Percentiles rank a stretch among this genome's conserved stretches.
Conservation (phyloP, 2,113 vertebrate genomes). For the Sceloporus undulatus region DNA sequence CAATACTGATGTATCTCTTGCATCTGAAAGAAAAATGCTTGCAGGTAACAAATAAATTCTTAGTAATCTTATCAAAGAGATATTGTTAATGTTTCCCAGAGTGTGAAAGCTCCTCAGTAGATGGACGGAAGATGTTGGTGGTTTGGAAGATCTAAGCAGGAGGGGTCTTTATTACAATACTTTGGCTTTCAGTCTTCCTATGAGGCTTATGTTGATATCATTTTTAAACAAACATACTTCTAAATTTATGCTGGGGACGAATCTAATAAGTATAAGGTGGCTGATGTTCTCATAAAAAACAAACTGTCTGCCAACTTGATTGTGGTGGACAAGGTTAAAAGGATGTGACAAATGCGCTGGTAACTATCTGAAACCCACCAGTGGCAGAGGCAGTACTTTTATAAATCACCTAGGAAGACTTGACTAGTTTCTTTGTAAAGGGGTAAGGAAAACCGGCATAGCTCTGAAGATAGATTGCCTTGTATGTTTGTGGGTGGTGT, state of each 20-base stretch:
- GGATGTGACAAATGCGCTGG: background rate
- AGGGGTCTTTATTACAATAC: background rate
- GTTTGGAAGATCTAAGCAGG: background rate
- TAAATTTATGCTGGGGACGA: too few species aligned
- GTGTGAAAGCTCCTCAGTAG: background rate
- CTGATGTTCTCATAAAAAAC: too few species aligned
- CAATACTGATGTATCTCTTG: background rate
- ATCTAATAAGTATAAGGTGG: too few species aligned
- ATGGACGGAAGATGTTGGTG: too few species aligned
- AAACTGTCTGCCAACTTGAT: background rate
- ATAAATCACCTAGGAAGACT: background rate
- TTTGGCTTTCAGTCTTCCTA: background rate
- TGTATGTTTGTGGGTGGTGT: background rate
- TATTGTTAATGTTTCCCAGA: background rate
- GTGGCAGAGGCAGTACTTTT: background rate
- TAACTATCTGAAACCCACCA: background rate
- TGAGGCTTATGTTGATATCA: background rate
- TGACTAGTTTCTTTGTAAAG: background rate
- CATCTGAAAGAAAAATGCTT: background rate
- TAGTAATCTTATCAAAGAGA: background rate
- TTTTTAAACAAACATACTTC: background rate
- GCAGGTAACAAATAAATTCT: background rate
- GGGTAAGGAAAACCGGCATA: background rate
- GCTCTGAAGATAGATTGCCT: background rate
- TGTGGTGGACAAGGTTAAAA: background rate